Percentiles rank a stretch among this genome's conserved stretches.
Evolutionary conservation across 1,140 invertebrate genomes (phyloP).

Genomic region (Drosophila albomicans): DNA sequence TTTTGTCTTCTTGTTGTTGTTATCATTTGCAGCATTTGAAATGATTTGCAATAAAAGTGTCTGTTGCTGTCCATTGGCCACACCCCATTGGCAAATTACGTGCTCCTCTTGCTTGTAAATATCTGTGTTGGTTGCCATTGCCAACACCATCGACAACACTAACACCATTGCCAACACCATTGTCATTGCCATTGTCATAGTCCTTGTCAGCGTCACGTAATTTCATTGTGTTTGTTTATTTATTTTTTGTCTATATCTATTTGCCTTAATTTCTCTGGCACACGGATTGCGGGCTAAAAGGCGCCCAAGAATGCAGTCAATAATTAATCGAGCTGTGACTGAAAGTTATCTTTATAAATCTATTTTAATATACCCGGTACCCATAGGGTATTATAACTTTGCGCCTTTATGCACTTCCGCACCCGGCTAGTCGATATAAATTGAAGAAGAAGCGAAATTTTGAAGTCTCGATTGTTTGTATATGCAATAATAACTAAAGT

Average conservation of each 20-base stretch:
- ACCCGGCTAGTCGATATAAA: too few relatives aligned
- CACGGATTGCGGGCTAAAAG: constrained; percentile 4
- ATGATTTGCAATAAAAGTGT: constrained; percentile 83
- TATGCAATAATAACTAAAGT: too few relatives aligned
- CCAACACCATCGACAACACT: constrained; percentile 31
- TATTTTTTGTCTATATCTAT: constrained; percentile 52
- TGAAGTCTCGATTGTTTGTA: too few relatives aligned
- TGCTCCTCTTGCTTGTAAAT: constrained; percentile 43
- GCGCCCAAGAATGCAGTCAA: constrained; percentile 11
- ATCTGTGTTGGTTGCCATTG: constrained; percentile 26
- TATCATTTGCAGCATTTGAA: constrained; percentile 82
- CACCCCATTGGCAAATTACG: constrained; percentile 78
- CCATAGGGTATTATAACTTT: too few relatives aligned
- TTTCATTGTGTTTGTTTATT: constrained; percentile 76
- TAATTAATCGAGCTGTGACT: neutral
- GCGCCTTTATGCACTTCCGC: too few relatives aligned
- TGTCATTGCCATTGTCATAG: constrained; percentile 53
- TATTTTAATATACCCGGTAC: too few relatives aligned
- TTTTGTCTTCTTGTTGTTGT: constrained; percentile 48
- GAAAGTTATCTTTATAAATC: too few relatives aligned
- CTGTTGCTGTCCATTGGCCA: constrained; percentile 74
- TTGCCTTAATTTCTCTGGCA: constrained; percentile 37
- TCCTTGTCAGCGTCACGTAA: constrained; percentile 75
- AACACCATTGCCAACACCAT: constrained; percentile 28
- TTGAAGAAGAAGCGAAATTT: too few relatives aligned